phyloP scores from a whole-genome alignment of 2,113 vertebrate species.

The Eulemur macaco region DNA sequence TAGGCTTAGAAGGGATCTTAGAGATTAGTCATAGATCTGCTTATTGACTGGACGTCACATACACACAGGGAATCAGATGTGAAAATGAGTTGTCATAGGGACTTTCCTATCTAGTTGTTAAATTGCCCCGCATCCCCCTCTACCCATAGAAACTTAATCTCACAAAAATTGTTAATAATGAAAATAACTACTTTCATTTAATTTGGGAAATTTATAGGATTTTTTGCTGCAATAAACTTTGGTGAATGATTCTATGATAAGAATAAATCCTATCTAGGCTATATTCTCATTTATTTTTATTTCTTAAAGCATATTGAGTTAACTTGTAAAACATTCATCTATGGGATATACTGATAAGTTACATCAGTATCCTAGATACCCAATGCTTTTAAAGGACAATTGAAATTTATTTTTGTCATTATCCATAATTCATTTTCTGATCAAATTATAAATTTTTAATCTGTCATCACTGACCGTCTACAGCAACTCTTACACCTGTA shows the following conservation, averaged over 20 bases:
- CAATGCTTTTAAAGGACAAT: neutral
- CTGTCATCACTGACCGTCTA: neutral
- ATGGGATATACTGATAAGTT: neutral
- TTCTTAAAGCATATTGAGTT: conserved; percentile 9
- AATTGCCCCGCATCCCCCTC: neutral
- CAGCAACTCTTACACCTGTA: neutral
- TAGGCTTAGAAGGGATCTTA: neutral
- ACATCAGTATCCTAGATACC: neutral
- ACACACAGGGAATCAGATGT: neutral
- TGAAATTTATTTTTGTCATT: neutral
- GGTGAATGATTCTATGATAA: neutral
- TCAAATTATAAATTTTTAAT: neutral
- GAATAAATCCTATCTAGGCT: neutral
- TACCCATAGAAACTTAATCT: neutral
- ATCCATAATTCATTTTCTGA: neutral
- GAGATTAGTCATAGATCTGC: neutral
- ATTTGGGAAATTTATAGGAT: neutral
- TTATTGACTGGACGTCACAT: neutral
- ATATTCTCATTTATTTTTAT: neutral
- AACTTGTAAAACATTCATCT: neutral
- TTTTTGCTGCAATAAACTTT: neutral
- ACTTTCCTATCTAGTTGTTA: neutral
- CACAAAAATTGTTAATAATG: neutral
- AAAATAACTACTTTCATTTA: neutral
- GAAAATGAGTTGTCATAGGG: neutral